Evolutionary conservation across 1,140 invertebrate genomes (phyloP).

Genomic region (Phthorimaea operculella): DNA sequence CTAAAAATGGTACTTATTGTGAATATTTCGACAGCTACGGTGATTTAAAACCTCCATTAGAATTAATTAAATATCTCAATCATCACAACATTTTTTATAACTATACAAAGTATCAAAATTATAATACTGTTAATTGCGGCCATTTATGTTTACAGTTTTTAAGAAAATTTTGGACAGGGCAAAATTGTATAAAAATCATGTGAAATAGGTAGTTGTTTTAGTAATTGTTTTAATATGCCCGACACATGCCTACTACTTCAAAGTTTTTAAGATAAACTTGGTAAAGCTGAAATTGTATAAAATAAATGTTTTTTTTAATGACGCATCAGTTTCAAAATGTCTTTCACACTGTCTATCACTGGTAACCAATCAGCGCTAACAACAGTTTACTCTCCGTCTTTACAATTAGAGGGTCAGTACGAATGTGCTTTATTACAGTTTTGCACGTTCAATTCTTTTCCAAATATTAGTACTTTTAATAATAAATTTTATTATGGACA

Average conservation of each 20-base stretch:
- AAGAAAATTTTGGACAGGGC: neutral
- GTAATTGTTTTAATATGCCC: too few species aligned
- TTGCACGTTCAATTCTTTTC: constrained; percentile 16
- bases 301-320: neutral
- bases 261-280: too few species aligned
- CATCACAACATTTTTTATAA: constrained; percentile 10
- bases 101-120: neutral
- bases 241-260: too few species aligned
- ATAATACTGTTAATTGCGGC: constrained; percentile 3
- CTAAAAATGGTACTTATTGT: constrained; percentile 23
- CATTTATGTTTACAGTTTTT: constrained; percentile 3
- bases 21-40: constrained; percentile 36
- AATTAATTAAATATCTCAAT: constrained; percentile 31
- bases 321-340: constrained; percentile 1
- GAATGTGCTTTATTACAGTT: constrained; percentile 17
- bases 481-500: constrained; percentile 13
- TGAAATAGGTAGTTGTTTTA: neutral
- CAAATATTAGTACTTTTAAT: constrained; percentile 18
- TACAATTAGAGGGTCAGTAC: constrained; percentile 14
- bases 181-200: too few species aligned
- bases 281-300: constrained; percentile 11
- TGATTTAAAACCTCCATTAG: constrained; percentile 33
- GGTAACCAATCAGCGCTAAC: constrained; percentile 8
- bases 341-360: constrained; percentile 6
- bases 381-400: constrained; percentile 18